Percentiles rank a stretch among this genome's conserved stretches.
Evolutionary conservation across 2,797 vertebrate genomes (phyloP).

Genomic region (Leptodactylus fallax): DNA sequence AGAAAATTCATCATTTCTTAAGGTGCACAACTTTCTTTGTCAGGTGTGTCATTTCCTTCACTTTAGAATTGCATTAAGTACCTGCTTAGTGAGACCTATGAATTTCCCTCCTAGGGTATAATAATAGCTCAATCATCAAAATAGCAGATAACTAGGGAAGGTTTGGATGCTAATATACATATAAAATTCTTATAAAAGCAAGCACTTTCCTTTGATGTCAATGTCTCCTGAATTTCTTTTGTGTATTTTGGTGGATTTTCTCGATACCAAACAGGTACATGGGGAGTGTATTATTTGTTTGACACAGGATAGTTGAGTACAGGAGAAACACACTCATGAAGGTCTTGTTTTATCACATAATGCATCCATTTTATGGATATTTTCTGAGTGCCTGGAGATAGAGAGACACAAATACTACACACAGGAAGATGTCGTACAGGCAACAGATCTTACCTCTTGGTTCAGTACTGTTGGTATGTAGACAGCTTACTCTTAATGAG

Average conservation of each 20-base stretch:
- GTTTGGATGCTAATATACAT: not conserved
- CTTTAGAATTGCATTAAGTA: not conserved
- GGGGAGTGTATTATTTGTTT: too few species aligned
- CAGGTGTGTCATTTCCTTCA: not conserved
- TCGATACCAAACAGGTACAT: not conserved
- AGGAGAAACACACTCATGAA: not conserved
- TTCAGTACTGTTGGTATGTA: not conserved
- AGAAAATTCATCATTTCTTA: not conserved
- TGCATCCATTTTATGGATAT: too few species aligned
- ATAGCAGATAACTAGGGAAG: not conserved
- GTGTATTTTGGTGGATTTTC: not conserved
- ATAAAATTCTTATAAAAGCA: not conserved
- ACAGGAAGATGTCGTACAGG: not conserved
- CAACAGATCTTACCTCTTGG: not conserved
- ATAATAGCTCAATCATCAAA: not conserved
- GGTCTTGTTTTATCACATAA: not conserved
- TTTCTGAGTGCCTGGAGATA: too few species aligned
- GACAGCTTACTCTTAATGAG: constrained; percentile 27
- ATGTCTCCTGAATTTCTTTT: not conserved
- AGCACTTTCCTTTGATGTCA: not conserved
- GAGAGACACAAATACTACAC: not conserved
- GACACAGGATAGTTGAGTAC: not conserved
- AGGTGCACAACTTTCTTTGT: not conserved
- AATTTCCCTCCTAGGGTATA: not conserved
- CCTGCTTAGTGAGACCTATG: not conserved